Percentiles rank a stretch among this genome's conserved stretches.
phyloP scores from a whole-genome alignment of 2,797 vertebrate species.

The Atherinosoma microstoma region DNA sequence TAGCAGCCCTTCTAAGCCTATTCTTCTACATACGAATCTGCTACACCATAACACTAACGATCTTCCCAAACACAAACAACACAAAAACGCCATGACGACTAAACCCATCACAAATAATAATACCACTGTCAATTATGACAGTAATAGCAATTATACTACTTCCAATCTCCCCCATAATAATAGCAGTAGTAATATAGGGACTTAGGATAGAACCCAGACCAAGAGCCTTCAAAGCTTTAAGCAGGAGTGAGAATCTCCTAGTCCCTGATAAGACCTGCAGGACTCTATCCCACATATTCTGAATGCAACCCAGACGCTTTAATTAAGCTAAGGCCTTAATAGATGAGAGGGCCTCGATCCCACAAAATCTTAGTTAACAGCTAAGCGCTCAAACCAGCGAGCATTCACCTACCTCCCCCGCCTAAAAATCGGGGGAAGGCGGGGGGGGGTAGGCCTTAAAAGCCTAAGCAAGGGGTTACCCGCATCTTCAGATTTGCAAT shows the following conservation, averaged over 20 bases:
- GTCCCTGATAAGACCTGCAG: slow-evolving; percentile 62
- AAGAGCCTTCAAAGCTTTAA: slow-evolving; percentile 74
- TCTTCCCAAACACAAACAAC: accelerated
- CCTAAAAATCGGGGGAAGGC: slow-evolving; percentile 43
- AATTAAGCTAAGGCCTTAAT: slow-evolving; percentile 77
- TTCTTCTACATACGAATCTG: no score
- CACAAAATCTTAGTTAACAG: slow-evolving; percentile 76
- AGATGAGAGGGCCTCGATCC: slow-evolving; percentile 73
- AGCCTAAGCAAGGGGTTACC: slow-evolving; percentile 35
- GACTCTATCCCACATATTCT: slow-evolving; percentile 69
- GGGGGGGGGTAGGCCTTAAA: no score
- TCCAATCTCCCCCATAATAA: background rate
- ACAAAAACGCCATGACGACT: background rate
- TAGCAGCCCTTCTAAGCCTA: slow-evolving; percentile 2
- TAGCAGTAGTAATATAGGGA: no score
- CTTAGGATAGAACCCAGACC: slow-evolving; percentile 65
- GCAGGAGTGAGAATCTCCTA: slow-evolving; percentile 59
- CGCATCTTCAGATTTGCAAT: slow-evolving; percentile 72
- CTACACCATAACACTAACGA: slow-evolving; percentile 14
- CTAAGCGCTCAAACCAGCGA: slow-evolving; percentile 66
- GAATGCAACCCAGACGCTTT: slow-evolving; percentile 75
- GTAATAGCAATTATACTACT: accelerated
- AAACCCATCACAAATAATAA: accelerated
- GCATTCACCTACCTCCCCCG: slow-evolving; percentile 60
- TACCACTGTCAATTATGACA: accelerated